These are phyloP conservation scores for Ranitomeya variabilis DNA, from an alignment of 2,113 vertebrate genomes.

Conservation along the genomic window DNA sequence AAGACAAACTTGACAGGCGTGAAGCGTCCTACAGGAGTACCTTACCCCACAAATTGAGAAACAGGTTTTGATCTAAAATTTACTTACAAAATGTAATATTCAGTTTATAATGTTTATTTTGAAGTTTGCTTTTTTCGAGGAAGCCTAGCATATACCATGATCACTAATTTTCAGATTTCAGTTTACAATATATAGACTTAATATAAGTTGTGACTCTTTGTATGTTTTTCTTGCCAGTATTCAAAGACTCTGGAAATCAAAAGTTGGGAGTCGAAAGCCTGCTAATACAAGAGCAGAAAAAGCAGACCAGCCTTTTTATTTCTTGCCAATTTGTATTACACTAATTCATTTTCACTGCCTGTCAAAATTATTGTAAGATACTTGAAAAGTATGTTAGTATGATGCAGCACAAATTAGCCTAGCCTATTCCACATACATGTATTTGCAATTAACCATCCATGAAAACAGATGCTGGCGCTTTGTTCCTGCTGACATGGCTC, in stretches of 20 bases:
- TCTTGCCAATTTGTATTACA: conserved; percentile 48
- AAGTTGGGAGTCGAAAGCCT: not conserved
- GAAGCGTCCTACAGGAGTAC: conserved; percentile 14
- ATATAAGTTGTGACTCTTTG: not conserved
- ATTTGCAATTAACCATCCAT: conserved; percentile 55
- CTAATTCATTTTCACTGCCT: conserved; percentile 51
- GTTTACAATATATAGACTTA: not conserved
- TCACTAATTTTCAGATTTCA: not conserved
- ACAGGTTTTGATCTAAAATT: not conserved
- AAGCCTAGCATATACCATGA: too few species aligned
- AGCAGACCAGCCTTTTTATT: conserved; percentile 32
- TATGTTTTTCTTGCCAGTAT: not conserved
- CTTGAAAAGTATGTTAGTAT: conserved; percentile 27
- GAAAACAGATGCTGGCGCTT: conserved; percentile 49
- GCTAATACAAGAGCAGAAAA: not conserved
- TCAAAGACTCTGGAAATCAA: not conserved
- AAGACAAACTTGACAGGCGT: conserved; percentile 39
- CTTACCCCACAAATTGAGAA: not conserved
- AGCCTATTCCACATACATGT: conserved; percentile 33
- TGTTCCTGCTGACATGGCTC: conserved; percentile 49
- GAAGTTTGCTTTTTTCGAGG: not conserved
- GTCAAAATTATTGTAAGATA: conserved; percentile 51
- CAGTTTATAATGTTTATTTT: not conserved
- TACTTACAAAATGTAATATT: not conserved
- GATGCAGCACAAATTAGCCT: conserved; percentile 47